Evolutionary conservation across 2,888 invertebrate species (phyloP).

Genomic region (Luffia ferchaultella): DNA sequence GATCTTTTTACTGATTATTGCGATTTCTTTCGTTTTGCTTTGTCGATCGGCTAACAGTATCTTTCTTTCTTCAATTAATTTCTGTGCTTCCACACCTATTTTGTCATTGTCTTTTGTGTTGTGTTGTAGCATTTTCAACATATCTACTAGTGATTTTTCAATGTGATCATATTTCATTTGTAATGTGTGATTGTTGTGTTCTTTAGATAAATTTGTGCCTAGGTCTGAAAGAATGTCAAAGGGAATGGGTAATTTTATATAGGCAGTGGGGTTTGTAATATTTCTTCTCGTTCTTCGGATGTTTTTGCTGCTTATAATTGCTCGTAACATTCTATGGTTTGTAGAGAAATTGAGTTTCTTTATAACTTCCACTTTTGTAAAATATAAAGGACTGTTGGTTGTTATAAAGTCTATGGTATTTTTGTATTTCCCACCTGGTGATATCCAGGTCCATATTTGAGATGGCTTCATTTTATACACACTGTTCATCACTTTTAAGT

Average conservation of each 20-base stretch:
- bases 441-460: constrained; percentile 5
- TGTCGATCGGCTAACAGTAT: background rate
- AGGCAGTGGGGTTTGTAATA: background rate
- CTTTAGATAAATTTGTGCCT: background rate
- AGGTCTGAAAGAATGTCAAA: background rate
- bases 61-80: constrained; percentile 1
- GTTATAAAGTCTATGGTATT: constrained; percentile 7
- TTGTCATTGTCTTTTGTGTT: background rate
- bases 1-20: background rate
- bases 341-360: constrained; percentile 5
- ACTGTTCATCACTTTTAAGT: constrained; percentile 5
- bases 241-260: background rate
- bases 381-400: constrained; percentile 1
- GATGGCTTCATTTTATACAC: constrained; percentile 3
- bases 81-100: background rate
- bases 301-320: background rate
- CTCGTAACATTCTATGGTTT: constrained; percentile 1
- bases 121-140: background rate
- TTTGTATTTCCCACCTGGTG: constrained; percentile 1
- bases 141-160: background rate
- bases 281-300: background rate
- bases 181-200: background rate
- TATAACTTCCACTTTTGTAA: constrained; percentile 2
- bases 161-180: background rate
- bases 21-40: background rate